Evolutionary conservation across 2,113 vertebrate species (phyloP), one percentile per base, ranked within the genome.

Genomic region (Clarias batrachus): DNA sequence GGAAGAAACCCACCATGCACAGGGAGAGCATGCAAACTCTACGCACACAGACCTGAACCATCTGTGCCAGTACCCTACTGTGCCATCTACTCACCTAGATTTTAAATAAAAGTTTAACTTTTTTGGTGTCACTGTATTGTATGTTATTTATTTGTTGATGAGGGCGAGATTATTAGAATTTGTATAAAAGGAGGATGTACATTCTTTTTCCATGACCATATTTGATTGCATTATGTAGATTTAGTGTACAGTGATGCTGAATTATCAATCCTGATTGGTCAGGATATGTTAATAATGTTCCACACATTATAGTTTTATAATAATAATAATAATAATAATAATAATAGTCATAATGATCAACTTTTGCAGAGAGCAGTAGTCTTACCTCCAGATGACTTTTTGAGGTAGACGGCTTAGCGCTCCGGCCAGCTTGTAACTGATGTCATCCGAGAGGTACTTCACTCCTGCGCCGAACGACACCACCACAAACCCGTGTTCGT

Each of bases 401-500:
- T 99, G 97, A 23, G 96, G 97, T 88, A 99, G 92, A 71, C 95
- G 95, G 19, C 94, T 96, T 85, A 99, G 92, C 12, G 98, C 98
- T 5, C 95, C 97, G 0, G 98, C 97, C 87, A 99, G 89, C 91
- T 97, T 99, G 89, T 94, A 92, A 21, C 97, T 96, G 37, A 99
- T 97, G 66, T 99, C 98, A 87, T 98, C 96, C 0, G 98, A 98
- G 81, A 99, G 95, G 89, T 97, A 99, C 90, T 99, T 99, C 82
- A 99, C 98, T 37, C 98, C 98, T 0, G 98, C 98, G 86, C 98
- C 98, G 56, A 99, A 99, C 0, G 98, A 99, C 76, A 99, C 98
- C 0, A 99, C 95, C 78, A 99, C 96, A 87, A 99, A 99, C 86
- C 98, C 98, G 17, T 97, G 95, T 87, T 98, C 94, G 0, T 95